Base-by-base conservation (phyloP, 1,140 invertebrate genomes). In the Holotrichia oblita region DNA sequence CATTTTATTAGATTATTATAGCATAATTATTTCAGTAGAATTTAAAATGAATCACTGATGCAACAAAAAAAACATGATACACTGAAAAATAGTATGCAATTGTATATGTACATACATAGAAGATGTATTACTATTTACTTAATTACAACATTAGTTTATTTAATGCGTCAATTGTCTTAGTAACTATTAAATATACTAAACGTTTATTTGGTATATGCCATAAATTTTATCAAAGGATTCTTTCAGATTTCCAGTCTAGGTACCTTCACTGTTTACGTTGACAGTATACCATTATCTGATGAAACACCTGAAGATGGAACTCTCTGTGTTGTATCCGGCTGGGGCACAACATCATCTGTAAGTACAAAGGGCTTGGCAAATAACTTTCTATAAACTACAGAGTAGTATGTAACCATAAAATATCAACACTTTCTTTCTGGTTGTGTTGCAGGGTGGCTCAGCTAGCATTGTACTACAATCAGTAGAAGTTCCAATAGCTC, bases 261-360 rank as follows among this genome's bases (percentile, higher is more conserved):
- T 27, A 42, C 27, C 3, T 73, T 73, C 40, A 41, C 12, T 8
- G n/a, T 8, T 17, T 73, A 69, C 79, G 79, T 76, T n/a, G 10
- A 81, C 74, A 73, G 80, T 75, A 41, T 82, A 78, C 79, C 77
- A 79, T 59, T 72, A 76, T 14, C 55, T 55, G 72, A 14, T 61
- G 73, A 27, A 76, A 76, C 40, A 6, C 74, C 74, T 1, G 41
- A 10, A 14, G 74, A 44, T 20, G 42, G 20, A 8, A 76, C 74
- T 6, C 7, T 24, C 2, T 76, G 74, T 22, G 42, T 44, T 3
- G 74, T 76, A 48, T 76, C 74, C 17, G 74, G 74, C 7, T 76
- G 74, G 74, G 74, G 74, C 6, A 44, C 40, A 44, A 76, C 74
- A 40, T 76, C 74, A 6, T 0, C 22, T n/a, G 74, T 76, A 44